These are phyloP conservation scores for Eulemur rufifrons DNA, from an alignment of 2,113 vertebrate genomes.

Conservation along the genomic window DNA sequence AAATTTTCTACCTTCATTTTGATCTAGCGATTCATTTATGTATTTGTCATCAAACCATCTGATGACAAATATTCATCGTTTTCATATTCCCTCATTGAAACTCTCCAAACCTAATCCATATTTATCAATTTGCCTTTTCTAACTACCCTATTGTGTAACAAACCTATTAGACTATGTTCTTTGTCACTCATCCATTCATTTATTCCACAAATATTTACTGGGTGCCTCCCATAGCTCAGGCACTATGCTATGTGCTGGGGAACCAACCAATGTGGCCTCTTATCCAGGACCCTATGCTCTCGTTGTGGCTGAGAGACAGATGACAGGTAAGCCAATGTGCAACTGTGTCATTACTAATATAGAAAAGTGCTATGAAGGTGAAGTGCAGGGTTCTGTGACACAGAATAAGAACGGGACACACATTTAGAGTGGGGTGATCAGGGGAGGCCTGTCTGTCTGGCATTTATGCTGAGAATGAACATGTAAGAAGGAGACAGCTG, in stretches of 20 bases:
- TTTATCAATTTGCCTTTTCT: not conserved
- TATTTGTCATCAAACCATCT: not conserved
- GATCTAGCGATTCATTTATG: not conserved
- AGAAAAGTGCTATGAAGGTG: not conserved
- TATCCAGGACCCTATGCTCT: not conserved
- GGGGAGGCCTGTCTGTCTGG: not conserved
- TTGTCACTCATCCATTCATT: not conserved
- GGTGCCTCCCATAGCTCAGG: not conserved
- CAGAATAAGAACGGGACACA: not conserved
- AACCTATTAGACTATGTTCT: not conserved
- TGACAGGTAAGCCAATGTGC: fast-evolving
- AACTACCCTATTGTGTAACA: not conserved
- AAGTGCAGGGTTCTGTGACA: not conserved
- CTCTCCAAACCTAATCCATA: not conserved
- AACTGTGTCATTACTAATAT: not conserved
- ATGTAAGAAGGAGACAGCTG: not conserved
- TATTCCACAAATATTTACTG: not conserved
- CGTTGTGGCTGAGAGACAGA: not conserved
- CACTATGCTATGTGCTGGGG: not conserved
- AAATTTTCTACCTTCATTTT: not conserved
- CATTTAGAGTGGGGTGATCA: not conserved
- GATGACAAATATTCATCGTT: not conserved
- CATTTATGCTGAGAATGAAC: not conserved
- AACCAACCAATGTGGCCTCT: not conserved
- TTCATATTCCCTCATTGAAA: not conserved